Evolutionary conservation across 1,140 invertebrate genomes (phyloP).

Genomic region (Dendroctonus ponderosae): DNA sequence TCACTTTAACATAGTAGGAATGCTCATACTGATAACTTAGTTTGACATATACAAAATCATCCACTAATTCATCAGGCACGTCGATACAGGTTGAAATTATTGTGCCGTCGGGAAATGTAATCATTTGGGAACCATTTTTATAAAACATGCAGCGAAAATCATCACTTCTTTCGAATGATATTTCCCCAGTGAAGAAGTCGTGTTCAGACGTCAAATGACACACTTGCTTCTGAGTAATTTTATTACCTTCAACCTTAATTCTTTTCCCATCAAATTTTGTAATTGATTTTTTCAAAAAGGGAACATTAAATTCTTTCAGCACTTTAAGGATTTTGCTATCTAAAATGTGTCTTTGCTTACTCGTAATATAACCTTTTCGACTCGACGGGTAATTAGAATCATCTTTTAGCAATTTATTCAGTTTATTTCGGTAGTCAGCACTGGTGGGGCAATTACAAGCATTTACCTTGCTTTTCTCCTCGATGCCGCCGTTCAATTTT

Average conservation of each 20-base stretch:
- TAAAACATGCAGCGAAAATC: constrained; percentile 30
- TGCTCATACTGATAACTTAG: constrained; percentile 33
- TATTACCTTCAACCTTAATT: constrained; percentile 24
- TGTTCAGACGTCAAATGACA: constrained; percentile 32
- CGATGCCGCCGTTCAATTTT: constrained; percentile 20
- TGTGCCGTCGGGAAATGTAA: constrained; percentile 33
- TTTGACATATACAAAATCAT: constrained; percentile 35
- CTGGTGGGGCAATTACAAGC: constrained; percentile 23
- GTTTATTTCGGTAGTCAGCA: constrained; percentile 30
- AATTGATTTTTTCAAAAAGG: constrained; percentile 32
- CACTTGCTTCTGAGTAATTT: constrained; percentile 31
- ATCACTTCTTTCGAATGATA: constrained; percentile 36
- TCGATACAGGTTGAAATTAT: constrained; percentile 23
- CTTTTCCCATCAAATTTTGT: constrained; percentile 35
- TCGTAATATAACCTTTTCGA: constrained; percentile 29
- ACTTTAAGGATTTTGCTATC: constrained; percentile 23
- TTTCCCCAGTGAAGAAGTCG: constrained; percentile 35
- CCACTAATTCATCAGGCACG: constrained; percentile 26
- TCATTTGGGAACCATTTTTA: constrained; percentile 26
- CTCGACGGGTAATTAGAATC: constrained; percentile 16
- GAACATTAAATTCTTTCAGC: constrained; percentile 29
- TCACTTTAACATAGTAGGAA: constrained; percentile 34
- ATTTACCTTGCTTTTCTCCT: not conserved
- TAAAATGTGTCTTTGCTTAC: constrained; percentile 27
- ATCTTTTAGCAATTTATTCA: constrained; percentile 26